A percentile compares a stretch with the other conserved stretches of the same genome.
phyloP scores from a whole-genome alignment of 2,113 vertebrate genomes.

The Genyomyrus donnyi region DNA sequence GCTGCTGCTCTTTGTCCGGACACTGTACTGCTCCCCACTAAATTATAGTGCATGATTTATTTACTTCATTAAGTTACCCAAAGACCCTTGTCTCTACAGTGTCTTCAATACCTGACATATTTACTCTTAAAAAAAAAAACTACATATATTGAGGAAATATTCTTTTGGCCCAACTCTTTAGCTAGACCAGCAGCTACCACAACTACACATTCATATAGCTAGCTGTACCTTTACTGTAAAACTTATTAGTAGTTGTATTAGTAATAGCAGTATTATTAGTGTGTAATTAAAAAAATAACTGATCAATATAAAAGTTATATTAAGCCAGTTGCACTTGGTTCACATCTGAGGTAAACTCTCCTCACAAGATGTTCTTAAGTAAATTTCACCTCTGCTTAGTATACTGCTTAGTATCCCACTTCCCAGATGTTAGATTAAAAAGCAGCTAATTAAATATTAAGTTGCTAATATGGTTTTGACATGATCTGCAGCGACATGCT shows the following conservation, averaged over 20 bases:
- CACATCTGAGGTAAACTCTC: neutral
- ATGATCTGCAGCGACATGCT: neutral
- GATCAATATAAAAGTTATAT: neutral
- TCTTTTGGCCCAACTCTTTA: neutral
- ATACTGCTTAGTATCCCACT: neutral
- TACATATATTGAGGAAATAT: neutral
- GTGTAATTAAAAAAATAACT: neutral
- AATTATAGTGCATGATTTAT: slow-evolving; percentile 6
- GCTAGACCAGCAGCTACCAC: neutral
- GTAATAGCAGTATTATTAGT: neutral
- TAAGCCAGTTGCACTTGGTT: neutral
- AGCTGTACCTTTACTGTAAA: neutral
- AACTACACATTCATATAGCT: neutral
- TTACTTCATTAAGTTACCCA: neutral
- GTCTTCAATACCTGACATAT: neutral
- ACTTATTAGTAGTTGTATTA: neutral
- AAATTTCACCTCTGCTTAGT: neutral
- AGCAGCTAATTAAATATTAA: neutral
- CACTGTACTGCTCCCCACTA: neutral
- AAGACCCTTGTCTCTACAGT: neutral
- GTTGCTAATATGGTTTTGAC: neutral
- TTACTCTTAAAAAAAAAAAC: neutral
- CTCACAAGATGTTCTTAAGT: neutral
- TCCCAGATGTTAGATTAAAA: neutral
- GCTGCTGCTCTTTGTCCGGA: neutral